A percentile compares a stretch with the other conserved stretches of the same genome.
These are phyloP conservation scores for Linnaemya vulpina DNA, from an alignment of 2,888 invertebrate species.

Conservation along the genomic window DNA sequence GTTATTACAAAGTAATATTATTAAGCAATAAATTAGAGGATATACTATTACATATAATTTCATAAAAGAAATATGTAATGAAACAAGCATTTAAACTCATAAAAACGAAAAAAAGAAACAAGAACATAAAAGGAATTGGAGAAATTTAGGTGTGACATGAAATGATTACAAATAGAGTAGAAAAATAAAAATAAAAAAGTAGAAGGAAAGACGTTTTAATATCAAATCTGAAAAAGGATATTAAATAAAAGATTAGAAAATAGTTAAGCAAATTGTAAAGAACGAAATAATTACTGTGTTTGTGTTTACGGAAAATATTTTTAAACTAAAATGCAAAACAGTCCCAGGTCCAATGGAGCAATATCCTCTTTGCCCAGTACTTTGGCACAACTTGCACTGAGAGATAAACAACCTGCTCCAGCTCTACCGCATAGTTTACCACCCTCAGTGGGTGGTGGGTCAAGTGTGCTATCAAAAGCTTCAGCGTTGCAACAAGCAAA, in stretches of 20 bases:
- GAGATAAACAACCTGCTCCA: constrained; percentile 78
- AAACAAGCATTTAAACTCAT: constrained; percentile 18
- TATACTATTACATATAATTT: constrained; percentile 7
- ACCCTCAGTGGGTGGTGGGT: constrained; percentile 74
- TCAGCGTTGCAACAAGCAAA: constrained; percentile 66
- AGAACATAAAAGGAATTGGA: constrained; percentile 60
- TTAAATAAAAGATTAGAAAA: constrained; percentile 6
- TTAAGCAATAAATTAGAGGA: constrained; percentile 30
- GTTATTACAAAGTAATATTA: constrained; percentile 32
- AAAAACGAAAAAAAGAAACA: constrained; percentile 51
- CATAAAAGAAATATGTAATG: constrained; percentile 43
- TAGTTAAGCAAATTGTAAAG: constrained; percentile 10
- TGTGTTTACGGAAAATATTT: constrained; percentile 10
- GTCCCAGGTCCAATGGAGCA: constrained; percentile 79
- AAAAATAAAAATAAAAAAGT: constrained; percentile 22
- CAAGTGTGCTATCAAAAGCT: constrained; percentile 73
- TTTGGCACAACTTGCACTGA: constrained; percentile 78
- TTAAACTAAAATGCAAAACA: constrained; percentile 72
- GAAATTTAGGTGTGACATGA: constrained; percentile 67
- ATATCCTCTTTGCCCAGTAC: constrained; percentile 74
- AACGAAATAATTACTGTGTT: not conserved
- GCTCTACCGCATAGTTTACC: constrained; percentile 77
- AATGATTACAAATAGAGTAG: constrained; percentile 58
- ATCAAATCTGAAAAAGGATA: constrained; percentile 26
- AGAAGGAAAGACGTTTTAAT: constrained; percentile 15